A percentile compares a stretch with the other conserved stretches of the same genome.
Evolutionary conservation across 2,113 vertebrate genomes (phyloP).

Genomic region (Anoplopoma fimbria): DNA sequence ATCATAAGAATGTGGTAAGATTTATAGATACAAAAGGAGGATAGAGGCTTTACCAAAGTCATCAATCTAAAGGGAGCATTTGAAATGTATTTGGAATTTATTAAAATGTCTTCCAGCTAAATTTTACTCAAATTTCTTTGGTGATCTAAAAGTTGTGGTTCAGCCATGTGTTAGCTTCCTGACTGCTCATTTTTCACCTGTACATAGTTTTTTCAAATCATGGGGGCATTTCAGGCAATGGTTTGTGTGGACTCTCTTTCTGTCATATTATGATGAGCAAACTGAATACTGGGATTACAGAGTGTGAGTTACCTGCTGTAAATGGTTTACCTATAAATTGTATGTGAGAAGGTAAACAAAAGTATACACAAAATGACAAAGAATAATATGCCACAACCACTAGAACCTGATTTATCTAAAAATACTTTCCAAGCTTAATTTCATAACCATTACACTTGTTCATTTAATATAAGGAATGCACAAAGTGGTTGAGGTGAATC

Average conservation of each 20-base stretch:
- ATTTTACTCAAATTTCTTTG: background rate
- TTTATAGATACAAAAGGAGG: constrained; percentile 11
- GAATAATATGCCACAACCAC: background rate
- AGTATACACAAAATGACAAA: background rate
- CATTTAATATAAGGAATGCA: background rate
- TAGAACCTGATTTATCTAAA: background rate
- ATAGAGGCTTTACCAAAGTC: background rate
- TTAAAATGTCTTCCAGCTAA: constrained; percentile 1
- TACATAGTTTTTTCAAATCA: background rate
- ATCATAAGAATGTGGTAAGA: constrained; percentile 7
- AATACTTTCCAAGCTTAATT: background rate
- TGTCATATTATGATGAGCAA: background rate
- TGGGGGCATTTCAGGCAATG: background rate
- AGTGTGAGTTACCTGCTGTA: background rate
- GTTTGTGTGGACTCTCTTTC: background rate
- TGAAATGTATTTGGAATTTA: background rate
- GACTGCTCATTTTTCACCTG: background rate
- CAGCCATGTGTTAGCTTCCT: background rate
- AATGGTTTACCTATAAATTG: background rate
- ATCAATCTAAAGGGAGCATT: constrained; percentile 19
- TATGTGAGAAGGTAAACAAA: background rate
- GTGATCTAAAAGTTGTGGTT: constrained; percentile 13
- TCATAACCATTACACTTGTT: background rate
- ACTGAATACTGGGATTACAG: background rate
- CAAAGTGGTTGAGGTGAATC: background rate